These are phyloP conservation scores for Cantharis lateralis DNA, from an alignment of 2,888 invertebrate species.

Conservation along the genomic window DNA sequence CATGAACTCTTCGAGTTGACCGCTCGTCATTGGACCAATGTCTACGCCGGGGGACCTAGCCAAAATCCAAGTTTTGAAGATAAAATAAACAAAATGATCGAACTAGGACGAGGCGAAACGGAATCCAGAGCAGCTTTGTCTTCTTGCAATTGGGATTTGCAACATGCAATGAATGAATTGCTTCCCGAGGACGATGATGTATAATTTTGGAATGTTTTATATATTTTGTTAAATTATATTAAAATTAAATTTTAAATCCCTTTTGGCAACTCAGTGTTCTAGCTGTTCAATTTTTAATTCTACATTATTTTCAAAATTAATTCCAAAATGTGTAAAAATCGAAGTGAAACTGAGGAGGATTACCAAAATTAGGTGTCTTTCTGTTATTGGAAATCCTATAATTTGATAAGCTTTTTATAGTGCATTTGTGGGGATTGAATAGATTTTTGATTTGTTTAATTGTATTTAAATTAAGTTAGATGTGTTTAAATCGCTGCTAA, in stretches of 20 bases:
- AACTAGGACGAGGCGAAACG: constrained; percentile 94
- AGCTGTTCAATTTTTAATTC: too few species aligned
- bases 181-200: constrained; percentile 58
- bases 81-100: constrained; percentile 85
- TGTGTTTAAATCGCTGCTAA: not conserved
- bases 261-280: too few species aligned
- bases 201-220: not conserved
- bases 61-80: constrained; percentile 79
- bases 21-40: constrained; percentile 94
- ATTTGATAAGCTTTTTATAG: not conserved
- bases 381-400: not conserved
- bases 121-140: constrained; percentile 89
- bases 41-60: constrained; percentile 88
- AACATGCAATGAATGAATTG: constrained; percentile 87
- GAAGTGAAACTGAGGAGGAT: constrained; percentile 36
- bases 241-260: too few species aligned
- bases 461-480: not conserved
- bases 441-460: not conserved
- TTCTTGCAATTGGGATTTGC: constrained; percentile 90
- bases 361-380: not conserved
- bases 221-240: not conserved
- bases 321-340: too few species aligned
- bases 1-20: constrained; percentile 85
- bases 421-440: constrained; percentile 4
- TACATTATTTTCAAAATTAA: too few species aligned